phyloP scores from a whole-genome alignment of 2,797 vertebrate species.

The Anabas testudineus region DNA sequence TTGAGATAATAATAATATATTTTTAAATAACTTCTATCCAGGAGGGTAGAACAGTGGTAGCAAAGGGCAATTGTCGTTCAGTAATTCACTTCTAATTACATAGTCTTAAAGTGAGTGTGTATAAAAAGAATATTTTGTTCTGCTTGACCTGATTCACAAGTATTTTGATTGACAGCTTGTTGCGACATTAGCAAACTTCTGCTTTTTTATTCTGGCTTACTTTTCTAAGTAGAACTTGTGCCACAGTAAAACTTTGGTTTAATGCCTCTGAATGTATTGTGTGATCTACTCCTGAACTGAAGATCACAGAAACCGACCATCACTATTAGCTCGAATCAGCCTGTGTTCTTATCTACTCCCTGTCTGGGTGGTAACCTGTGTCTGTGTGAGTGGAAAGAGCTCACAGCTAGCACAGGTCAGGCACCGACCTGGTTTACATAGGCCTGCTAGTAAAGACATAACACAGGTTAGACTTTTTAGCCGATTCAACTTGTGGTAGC shows the following conservation, averaged over 20 bases:
- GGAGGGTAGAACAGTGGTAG: neutral
- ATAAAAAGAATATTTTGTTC: neutral
- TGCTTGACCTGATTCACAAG: slow-evolving; percentile 1
- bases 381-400: slow-evolving; percentile 15
- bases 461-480: neutral
- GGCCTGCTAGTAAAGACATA: slow-evolving; percentile 17
- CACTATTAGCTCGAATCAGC: slow-evolving; percentile 42
- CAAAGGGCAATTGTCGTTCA: neutral
- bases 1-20: slow-evolving; percentile 28
- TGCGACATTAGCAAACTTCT: neutral
- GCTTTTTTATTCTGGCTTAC: slow-evolving; percentile 1
- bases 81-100: neutral
- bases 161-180: neutral
- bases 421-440: slow-evolving; percentile 39
- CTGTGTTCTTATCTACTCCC: slow-evolving; percentile 43
- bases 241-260: neutral
- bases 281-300: slow-evolving; percentile 1
- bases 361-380: slow-evolving; percentile 18
- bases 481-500: neutral
- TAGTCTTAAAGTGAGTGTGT: neutral
- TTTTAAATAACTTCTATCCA: slow-evolving; percentile 15
- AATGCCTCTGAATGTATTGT: neutral
- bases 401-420: slow-evolving; percentile 21
- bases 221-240: neutral
- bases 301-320: slow-evolving; percentile 1